Conservation (phyloP, 2,113 vertebrate genomes). For the Muscicapa adusta region DNA sequence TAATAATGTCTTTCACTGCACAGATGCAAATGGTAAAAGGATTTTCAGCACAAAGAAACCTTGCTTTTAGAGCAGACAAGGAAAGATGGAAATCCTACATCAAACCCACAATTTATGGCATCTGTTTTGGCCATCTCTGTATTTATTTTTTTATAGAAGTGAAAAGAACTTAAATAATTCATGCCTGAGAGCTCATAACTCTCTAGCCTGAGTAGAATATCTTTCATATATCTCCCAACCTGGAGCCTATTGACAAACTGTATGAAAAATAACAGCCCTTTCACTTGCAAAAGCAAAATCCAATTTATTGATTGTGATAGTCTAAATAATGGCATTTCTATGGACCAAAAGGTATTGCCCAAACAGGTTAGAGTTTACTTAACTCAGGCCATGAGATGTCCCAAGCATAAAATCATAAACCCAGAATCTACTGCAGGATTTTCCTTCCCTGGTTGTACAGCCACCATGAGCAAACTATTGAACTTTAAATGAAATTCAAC, state of each 20-base stretch:
- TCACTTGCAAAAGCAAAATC: conserved; percentile 63
- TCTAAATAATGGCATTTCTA: conserved; percentile 60
- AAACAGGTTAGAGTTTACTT: conserved; percentile 8
- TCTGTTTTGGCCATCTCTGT: conserved; percentile 32
- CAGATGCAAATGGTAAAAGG: conserved; percentile 23
- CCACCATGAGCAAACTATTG: background rate
- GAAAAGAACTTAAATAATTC: conserved; percentile 66
- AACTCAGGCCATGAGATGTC: background rate
- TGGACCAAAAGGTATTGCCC: conserved; percentile 34
- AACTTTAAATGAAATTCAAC: background rate
- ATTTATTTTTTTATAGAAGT: conserved; percentile 58
- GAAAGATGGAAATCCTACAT: conserved; percentile 52
- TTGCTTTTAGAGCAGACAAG: conserved; percentile 24
- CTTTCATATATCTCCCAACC: conserved; percentile 56
- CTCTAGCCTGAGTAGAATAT: conserved; percentile 42
- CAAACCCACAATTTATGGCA: conserved; percentile 40
- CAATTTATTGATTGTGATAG: conserved; percentile 67
- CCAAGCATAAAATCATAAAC: background rate
- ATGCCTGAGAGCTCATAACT: conserved; percentile 68
- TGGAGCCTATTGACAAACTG: conserved; percentile 66
- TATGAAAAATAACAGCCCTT: conserved; percentile 59
- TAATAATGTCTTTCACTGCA: background rate
- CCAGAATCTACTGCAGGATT: background rate
- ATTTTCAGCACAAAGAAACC: conserved; percentile 9
- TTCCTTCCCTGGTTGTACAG: background rate